These are phyloP conservation scores for Trichonephila inaurata DNA, from an alignment of 1,140 invertebrate genomes.

Conservation along the genomic window DNA sequence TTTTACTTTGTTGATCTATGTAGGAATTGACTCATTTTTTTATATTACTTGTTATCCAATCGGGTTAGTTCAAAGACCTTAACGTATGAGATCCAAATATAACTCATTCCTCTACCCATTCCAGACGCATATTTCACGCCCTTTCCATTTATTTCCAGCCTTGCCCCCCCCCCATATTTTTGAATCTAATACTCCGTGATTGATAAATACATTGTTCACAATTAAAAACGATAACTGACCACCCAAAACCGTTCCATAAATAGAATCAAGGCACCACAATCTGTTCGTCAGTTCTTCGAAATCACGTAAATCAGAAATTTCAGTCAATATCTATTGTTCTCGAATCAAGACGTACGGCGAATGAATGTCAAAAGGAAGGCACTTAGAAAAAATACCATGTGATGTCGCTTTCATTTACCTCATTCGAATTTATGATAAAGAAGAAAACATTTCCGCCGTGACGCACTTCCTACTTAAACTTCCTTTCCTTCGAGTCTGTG, in stretches of 20 bases:
- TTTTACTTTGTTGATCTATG: no score
- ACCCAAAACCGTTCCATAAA: not conserved
- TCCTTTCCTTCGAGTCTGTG: constrained; percentile 35
- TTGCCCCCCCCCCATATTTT: not conserved
- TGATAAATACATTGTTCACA: not conserved
- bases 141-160: not conserved
- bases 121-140: not conserved
- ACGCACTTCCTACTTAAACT: constrained; percentile 63
- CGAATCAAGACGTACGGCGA: not conserved
- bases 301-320: not conserved
- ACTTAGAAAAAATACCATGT: constrained; percentile 12
- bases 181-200: not conserved
- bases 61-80: not conserved
- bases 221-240: not conserved
- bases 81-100: not conserved
- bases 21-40: no score
- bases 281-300: not conserved
- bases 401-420: constrained; percentile 41
- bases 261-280: not conserved
- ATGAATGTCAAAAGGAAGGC: constrained; percentile 6
- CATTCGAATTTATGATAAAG: constrained; percentile 57
- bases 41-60: no score
- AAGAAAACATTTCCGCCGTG: constrained; percentile 16
- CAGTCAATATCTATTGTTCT: constrained; percentile 45
- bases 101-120: not conserved